phyloP scores from a whole-genome alignment of 2,113 vertebrate genomes.

The Grallaria varia region DNA sequence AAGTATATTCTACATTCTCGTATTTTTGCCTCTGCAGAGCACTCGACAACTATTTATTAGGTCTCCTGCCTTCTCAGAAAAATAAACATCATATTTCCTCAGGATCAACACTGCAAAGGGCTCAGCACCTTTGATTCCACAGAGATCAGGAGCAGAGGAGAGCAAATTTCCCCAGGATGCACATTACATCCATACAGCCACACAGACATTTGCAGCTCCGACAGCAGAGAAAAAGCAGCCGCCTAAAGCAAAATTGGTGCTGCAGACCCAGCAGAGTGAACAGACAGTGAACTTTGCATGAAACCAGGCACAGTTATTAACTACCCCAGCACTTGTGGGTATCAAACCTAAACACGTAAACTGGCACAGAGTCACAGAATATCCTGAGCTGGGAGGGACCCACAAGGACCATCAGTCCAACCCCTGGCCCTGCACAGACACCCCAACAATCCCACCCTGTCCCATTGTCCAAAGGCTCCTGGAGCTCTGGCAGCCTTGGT shows the following conservation, averaged over 20 bases:
- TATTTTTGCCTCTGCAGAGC: not conserved
- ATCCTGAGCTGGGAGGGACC: not conserved
- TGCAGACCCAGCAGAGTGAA: not conserved
- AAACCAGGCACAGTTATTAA: not conserved
- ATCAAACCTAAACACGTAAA: not conserved
- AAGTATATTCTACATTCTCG: not conserved
- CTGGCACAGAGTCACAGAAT: rapidly evolving
- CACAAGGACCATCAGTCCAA: not conserved
- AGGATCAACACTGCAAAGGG: not conserved
- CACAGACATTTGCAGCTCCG: rapidly evolving
- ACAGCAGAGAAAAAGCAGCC: not conserved
- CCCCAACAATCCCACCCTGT: not conserved
- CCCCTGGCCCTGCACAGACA: not conserved
- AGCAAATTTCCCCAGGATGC: not conserved
- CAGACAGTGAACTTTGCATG: not conserved
- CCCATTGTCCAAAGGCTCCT: not conserved
- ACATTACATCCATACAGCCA: rapidly evolving
- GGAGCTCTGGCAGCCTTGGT: not conserved
- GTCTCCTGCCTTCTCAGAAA: not conserved
- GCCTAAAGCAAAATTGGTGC: not conserved
- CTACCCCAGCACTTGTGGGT: not conserved
- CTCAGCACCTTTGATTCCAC: not conserved
- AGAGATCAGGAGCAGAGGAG: not conserved
- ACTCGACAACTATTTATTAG: not conserved
- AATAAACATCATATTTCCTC: not conserved